phyloP scores from a whole-genome alignment of 2,888 invertebrate species.

The Macroteleia sp. region DNA sequence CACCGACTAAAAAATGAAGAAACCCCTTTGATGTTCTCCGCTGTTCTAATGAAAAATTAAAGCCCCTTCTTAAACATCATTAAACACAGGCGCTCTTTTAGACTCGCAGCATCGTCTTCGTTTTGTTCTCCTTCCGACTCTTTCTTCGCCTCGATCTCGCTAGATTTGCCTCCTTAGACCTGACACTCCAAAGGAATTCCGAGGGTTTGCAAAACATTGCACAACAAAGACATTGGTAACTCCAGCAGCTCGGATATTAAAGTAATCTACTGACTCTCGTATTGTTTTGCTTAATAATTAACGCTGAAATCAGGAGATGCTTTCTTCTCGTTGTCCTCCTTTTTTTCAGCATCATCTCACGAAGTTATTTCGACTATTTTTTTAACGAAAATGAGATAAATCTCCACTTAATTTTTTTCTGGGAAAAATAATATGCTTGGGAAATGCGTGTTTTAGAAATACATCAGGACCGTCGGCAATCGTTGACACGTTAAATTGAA shows the following conservation, averaged over 20 bases:
- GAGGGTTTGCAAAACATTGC: not conserved
- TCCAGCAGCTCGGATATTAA: constrained; percentile 17
- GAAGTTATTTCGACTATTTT: not conserved
- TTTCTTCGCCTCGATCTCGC: constrained; percentile 42
- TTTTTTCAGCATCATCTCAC: not conserved
- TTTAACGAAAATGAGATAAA: constrained; percentile 15
- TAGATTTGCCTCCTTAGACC: constrained; percentile 39
- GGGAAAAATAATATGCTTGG: constrained; percentile 7
- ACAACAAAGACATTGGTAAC: constrained; percentile 31
- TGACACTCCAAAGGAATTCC: constrained; percentile 41
- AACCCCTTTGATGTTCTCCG: constrained; percentile 81
- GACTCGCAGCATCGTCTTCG: constrained; percentile 66
- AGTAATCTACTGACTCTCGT: constrained; percentile 13
- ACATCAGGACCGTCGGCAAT: constrained; percentile 12
- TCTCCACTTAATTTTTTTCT: not conserved
- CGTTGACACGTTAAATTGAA: constrained; percentile 44
- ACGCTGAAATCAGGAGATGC: constrained; percentile 4
- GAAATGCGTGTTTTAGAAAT: not conserved
- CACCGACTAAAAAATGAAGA: constrained; percentile 81
- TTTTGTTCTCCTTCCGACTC: constrained; percentile 22
- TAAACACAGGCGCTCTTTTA: constrained; percentile 80
- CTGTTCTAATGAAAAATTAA: constrained; percentile 84
- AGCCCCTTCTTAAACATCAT: constrained; percentile 84
- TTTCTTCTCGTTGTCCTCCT: not conserved
- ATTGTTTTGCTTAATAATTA: constrained; percentile 37